Evolutionary conservation across 2,113 vertebrate species (phyloP), one percentile per base, ranked within the genome.

Genomic region (Varanus salvator): DNA sequence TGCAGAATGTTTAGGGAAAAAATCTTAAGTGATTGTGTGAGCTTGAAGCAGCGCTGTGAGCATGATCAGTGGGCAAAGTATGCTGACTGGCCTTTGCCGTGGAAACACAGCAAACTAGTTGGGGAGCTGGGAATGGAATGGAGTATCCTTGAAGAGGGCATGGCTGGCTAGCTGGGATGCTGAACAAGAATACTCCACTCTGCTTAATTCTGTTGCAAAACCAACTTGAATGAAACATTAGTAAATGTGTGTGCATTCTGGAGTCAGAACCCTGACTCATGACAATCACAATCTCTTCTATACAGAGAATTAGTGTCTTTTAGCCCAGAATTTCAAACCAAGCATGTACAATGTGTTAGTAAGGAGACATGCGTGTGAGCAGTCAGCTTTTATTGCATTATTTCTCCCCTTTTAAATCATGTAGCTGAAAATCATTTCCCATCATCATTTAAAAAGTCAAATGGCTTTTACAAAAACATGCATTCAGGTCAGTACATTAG

Each of bases 401-500:
- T 19, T 8, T 87, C 75, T 31, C 11, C 14, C 57, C 9, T 89
- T 27, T 89, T 7, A 44, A 71, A 91, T 87, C 78, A 93, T 90
- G 92, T 93, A 64, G 83, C 90, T 92, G 92, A 80, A 92, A 92
- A 94, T 90, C 68, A 83, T 31, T 92, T 86, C 76, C 93, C 54
- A 74, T 0, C 83, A 69, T 87, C 0, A 0, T 90, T 66, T 54
- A 81, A 85, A 93, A 86, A 17, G 66, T 31, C 91, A 92, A 93
- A 77, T 89, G 80, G 76, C 87, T 0, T 44, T 3, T 74, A 27
- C 71, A 89, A 87, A 87, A 94, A 90, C 91, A 92, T 54, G 89
- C 14, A 92, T 80, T 57, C 15, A 11, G 72, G n/a, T 54, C 3
- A 57, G 83, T 90, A 87, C 76, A 25, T 4, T 91, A 83, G 50